These are phyloP conservation scores for Molothrus ater DNA, from an alignment of 2,797 vertebrate genomes.

Conservation along the genomic window DNA sequence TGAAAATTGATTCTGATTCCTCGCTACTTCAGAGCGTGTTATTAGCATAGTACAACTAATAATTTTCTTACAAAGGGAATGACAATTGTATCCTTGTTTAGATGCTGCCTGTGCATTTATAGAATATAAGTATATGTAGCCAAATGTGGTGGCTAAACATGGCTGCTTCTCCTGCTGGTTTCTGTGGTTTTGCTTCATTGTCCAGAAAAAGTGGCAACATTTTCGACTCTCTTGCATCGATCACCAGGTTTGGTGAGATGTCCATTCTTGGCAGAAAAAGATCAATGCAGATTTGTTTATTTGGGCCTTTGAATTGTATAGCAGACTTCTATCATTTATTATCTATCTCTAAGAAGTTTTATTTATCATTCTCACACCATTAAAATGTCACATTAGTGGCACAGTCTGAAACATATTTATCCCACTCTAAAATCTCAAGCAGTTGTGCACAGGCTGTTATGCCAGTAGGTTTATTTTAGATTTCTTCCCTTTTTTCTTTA, in stretches of 20 bases:
- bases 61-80: not conserved
- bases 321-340: not conserved
- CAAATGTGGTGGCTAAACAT: not conserved
- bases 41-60: not conserved
- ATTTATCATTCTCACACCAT: not conserved
- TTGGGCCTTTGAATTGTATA: not conserved
- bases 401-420: not conserved
- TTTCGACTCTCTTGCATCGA: not conserved
- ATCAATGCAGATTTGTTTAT: not conserved
- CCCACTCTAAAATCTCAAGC: not conserved
- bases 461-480: not conserved
- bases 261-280: not conserved
- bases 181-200: conserved; percentile 20
- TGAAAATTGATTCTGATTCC: not conserved
- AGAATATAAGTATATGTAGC: not conserved
- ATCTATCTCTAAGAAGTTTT: not conserved
- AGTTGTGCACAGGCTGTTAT: not conserved
- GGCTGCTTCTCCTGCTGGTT: not conserved
- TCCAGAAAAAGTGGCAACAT: not conserved
- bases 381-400: not conserved
- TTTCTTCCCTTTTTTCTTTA: conserved; percentile 8
- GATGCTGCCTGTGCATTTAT: not conserved
- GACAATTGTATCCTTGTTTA: not conserved
- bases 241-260: not conserved
- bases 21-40: not conserved